phyloP scores from a whole-genome alignment of 2,888 invertebrate genomes.

The Drosophila niveifrons region DNA sequence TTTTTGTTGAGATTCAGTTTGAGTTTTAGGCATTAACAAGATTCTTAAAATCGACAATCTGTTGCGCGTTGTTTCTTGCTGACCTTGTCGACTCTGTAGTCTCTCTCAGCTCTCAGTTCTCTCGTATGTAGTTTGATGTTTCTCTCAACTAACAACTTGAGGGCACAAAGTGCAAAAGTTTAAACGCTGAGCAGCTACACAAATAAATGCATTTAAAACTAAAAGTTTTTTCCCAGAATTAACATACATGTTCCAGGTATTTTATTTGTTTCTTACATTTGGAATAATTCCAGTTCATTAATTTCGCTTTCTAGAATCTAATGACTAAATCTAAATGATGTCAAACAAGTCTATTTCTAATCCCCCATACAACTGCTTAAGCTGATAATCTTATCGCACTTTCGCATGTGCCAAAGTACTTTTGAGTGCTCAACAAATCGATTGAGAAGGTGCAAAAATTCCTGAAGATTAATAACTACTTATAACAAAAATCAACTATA shows the following conservation, averaged over 20 bases:
- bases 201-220: constrained; percentile 13
- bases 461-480: constrained; percentile 10
- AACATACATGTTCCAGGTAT: not conserved
- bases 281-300: constrained; percentile 9
- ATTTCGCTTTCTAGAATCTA: constrained; percentile 13
- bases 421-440: constrained; percentile 35
- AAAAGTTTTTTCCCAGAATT: constrained; percentile 2
- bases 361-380: constrained; percentile 35
- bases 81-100: constrained; percentile 40
- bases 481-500: not conserved
- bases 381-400: constrained; percentile 64
- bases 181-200: constrained; percentile 11
- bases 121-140: not conserved
- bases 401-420: constrained; percentile 64
- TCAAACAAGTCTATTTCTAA: constrained; percentile 28
- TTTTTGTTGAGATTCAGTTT: constrained; percentile 6
- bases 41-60: constrained; percentile 58
- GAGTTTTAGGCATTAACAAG: constrained; percentile 32
- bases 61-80: constrained; percentile 42
- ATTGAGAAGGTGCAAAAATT: constrained; percentile 24
- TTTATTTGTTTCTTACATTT: not conserved
- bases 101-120: not conserved
- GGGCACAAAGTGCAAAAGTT: constrained; percentile 37
- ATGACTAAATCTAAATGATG: constrained; percentile 27
- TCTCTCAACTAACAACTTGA: not conserved